Conservation (phyloP, 2,797 vertebrate genomes). For the Pelobates cultripes region DNA sequence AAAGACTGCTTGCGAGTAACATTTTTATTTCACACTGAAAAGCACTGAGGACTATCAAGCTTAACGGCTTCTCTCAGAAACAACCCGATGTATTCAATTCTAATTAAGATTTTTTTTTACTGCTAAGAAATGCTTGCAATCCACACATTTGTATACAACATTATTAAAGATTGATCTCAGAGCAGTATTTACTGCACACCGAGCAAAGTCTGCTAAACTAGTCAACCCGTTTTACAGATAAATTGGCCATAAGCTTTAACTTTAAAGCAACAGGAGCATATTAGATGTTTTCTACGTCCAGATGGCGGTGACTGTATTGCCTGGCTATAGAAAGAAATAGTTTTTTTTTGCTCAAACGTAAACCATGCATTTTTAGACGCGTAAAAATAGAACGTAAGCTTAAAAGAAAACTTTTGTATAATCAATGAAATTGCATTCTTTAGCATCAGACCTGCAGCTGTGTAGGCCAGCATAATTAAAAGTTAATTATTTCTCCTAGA, state of each 20-base stretch:
- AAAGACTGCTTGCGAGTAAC: slow-evolving; percentile 44
- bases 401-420: not conserved
- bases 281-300: not conserved
- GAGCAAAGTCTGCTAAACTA: slow-evolving; percentile 3
- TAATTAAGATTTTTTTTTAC: slow-evolving; percentile 38
- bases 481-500: no score
- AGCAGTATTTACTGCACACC: not conserved
- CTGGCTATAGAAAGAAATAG: not conserved
- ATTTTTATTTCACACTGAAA: slow-evolving; percentile 45
- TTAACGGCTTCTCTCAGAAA: slow-evolving; percentile 17
- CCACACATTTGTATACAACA: slow-evolving; percentile 22
- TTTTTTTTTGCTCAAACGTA: not conserved
- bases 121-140: slow-evolving; percentile 1
- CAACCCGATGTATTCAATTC: slow-evolving; percentile 18
- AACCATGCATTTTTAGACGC: not conserved
- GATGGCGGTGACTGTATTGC: not conserved
- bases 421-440: no score
- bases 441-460: no score
- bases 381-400: not conserved
- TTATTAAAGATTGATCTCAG: slow-evolving; percentile 2
- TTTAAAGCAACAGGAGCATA: slow-evolving; percentile 6
- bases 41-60: slow-evolving; percentile 3
- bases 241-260: not conserved
- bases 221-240: slow-evolving; percentile 3
- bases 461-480: no score